phyloP scores from a whole-genome alignment of 2,797 vertebrate genomes.

The Apodemus agrarius region DNA sequence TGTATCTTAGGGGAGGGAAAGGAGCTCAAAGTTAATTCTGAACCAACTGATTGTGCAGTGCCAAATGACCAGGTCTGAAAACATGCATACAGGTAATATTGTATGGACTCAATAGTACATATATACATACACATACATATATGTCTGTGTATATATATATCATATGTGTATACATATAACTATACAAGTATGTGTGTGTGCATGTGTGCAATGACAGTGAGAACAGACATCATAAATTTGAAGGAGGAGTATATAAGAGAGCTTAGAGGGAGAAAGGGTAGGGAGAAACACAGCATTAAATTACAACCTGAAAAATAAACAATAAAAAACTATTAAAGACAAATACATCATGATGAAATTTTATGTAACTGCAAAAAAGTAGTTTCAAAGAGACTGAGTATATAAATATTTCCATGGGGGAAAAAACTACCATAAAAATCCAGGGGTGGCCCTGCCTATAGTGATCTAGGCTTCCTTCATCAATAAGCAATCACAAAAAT shows the following conservation, averaged over 20 bases:
- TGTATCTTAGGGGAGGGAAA: background rate
- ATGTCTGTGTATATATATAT: too few species aligned
- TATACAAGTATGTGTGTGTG: background rate
- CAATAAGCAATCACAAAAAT: background rate
- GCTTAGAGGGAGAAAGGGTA: background rate
- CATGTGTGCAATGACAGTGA: background rate
- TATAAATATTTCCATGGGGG: background rate
- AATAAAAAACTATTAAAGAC: background rate
- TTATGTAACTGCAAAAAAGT: background rate
- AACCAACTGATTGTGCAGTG: background rate
- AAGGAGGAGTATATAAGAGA: background rate
- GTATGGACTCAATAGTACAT: background rate
- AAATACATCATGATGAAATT: background rate
- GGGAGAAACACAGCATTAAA: background rate
- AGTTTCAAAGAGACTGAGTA: background rate
- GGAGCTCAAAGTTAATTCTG: background rate
- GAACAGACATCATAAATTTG: background rate
- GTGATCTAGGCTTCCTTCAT: background rate
- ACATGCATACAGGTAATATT: background rate
- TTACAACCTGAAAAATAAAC: background rate
- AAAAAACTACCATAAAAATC: background rate
- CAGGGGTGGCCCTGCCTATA: background rate
- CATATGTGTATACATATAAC: background rate
- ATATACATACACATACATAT: background rate
- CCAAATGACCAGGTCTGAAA: background rate